phyloP scores from a whole-genome alignment of 2,888 invertebrate genomes.

The Mactromeris polynyma region DNA sequence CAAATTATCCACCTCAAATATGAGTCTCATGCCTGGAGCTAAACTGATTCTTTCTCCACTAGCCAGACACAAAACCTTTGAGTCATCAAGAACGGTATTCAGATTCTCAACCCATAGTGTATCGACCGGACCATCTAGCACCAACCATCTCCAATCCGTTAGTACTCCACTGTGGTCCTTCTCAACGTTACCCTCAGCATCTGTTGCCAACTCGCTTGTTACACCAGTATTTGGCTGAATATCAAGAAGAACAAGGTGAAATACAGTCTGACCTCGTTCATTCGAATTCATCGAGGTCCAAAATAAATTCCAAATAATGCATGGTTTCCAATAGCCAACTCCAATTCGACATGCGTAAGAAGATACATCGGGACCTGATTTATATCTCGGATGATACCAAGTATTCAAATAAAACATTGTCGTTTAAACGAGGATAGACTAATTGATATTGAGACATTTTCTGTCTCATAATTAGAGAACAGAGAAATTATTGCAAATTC shows the following conservation, averaged over 20 bases:
- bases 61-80: conserved; percentile 86
- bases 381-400: no score
- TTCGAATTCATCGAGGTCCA: no score
- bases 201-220: conserved; percentile 59
- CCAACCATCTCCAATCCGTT: conserved; percentile 86
- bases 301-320: no score
- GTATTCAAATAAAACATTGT: background rate
- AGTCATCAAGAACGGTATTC: conserved; percentile 87
- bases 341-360: no score
- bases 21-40: conserved; percentile 84
- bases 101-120: conserved; percentile 87
- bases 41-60: conserved; percentile 86
- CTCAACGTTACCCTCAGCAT: conserved; percentile 65
- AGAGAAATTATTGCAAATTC: no score
- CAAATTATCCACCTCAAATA: conserved; percentile 87
- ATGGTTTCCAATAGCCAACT: no score
- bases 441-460: no score
- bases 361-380: no score
- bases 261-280: no score
- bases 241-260: no score
- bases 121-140: conserved; percentile 87
- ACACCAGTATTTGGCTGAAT: conserved; percentile 61
- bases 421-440: no score
- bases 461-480: no score
- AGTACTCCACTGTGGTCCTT: conserved; percentile 69